Percentiles rank a stretch among this genome's conserved stretches.
Conservation (phyloP, 2,797 vertebrate genomes). For the Sus cebifrons region DNA sequence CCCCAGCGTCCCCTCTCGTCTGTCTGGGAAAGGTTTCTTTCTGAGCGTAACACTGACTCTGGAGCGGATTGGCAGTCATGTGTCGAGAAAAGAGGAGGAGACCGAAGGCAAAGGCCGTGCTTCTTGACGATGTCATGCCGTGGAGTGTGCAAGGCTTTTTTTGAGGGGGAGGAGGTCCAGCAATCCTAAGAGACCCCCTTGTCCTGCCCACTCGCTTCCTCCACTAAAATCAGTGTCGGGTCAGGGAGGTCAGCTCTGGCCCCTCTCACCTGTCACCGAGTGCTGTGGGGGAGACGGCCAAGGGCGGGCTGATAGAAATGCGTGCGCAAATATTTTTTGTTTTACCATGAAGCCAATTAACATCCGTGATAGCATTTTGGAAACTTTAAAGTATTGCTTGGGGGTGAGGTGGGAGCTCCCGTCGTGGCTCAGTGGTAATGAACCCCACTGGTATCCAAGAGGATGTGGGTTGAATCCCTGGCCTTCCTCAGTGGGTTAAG, state of each 20-base stretch:
- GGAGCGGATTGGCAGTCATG: neutral
- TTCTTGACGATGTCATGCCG: neutral
- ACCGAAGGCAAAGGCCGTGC: neutral
- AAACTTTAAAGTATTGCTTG: neutral
- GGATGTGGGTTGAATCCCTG: no score
- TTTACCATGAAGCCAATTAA: neutral
- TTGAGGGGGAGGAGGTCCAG: no score
- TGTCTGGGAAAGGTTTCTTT: neutral
- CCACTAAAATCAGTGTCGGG: neutral
- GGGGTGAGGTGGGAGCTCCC: no score
- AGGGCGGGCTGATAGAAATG: neutral
- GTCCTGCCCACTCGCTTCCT: neutral
- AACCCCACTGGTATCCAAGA: no score
- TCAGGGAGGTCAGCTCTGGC: neutral
- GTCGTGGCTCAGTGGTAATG: no score
- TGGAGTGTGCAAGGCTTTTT: neutral
- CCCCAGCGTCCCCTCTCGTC: neutral
- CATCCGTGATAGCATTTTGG: neutral
- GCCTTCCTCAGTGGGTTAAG: no score
- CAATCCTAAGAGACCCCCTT: neutral
- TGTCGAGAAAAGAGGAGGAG: neutral
- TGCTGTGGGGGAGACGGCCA: neutral
- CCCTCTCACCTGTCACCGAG: neutral
- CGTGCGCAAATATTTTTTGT: neutral
- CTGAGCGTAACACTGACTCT: neutral